These are phyloP conservation scores for Thripadectes ignobilis DNA, from an alignment of 2,797 vertebrate genomes.

Conservation along the genomic window DNA sequence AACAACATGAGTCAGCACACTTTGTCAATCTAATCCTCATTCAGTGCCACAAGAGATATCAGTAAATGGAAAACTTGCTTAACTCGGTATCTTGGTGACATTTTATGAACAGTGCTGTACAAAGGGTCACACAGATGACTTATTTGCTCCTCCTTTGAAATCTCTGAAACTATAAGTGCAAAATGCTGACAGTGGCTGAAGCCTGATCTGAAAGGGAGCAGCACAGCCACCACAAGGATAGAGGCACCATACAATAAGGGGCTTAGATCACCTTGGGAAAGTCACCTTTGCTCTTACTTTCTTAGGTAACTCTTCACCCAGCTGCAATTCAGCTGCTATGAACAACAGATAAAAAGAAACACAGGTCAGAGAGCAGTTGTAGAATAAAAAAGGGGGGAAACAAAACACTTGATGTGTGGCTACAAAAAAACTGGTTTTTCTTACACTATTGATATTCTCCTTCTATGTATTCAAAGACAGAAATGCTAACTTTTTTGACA, in stretches of 20 bases:
- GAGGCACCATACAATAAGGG: not conserved
- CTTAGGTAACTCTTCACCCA: not conserved
- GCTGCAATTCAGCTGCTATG: not conserved
- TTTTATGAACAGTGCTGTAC: not conserved
- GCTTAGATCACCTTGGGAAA: not conserved
- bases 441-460: not conserved
- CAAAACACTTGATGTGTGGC: not conserved
- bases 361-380: not conserved
- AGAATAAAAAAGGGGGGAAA: not conserved
- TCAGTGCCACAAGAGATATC: not conserved
- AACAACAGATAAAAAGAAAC: not conserved
- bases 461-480: not conserved
- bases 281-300: not conserved
- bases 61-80: slow-evolving; percentile 6
- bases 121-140: not conserved
- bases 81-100: not conserved
- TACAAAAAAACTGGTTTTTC: not conserved
- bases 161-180: not conserved
- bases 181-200: not conserved
- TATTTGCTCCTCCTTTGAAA: not conserved
- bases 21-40: slow-evolving; percentile 3
- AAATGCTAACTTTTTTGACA: not conserved
- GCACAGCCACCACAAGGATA: not conserved
- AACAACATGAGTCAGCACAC: not conserved
- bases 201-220: not conserved